Percentiles rank a stretch among this genome's conserved stretches.
Evolutionary conservation across 2,888 invertebrate species (phyloP).

Genomic region (Apotomis betuletana): DNA sequence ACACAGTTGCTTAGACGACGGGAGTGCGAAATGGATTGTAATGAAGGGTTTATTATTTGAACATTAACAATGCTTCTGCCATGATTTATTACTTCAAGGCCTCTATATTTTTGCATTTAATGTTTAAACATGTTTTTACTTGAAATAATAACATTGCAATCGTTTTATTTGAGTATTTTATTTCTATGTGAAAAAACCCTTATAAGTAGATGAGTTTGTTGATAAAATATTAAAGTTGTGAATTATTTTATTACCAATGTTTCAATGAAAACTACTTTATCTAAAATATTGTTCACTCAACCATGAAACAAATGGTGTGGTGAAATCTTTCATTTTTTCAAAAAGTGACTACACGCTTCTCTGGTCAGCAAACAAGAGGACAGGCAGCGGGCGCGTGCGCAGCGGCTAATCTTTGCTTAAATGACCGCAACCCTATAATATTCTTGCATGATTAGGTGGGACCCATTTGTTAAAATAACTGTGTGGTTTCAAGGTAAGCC

Average conservation of each 20-base stretch:
- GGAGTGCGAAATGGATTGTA: constrained; percentile 9
- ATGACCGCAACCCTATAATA: constrained; percentile 19
- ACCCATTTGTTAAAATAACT: background rate
- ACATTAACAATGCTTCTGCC: background rate
- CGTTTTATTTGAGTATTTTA: too few relatives aligned
- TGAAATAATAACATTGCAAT: too few relatives aligned
- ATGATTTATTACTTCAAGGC: background rate
- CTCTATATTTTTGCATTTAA: background rate
- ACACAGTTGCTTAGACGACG: constrained; percentile 20
- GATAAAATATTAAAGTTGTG: too few relatives aligned
- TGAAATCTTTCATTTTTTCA: too few relatives aligned
- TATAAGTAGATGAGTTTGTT: too few relatives aligned
- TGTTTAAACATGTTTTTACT: too few relatives aligned
- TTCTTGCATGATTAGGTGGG: constrained; percentile 1
- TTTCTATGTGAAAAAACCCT: too few relatives aligned
- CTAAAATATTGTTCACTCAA: too few relatives aligned
- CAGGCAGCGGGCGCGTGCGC: constrained; percentile 8
- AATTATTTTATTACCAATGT: too few relatives aligned
- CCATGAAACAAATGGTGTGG: too few relatives aligned
- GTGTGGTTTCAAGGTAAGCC: background rate
- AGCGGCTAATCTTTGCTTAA: constrained; percentile 5
- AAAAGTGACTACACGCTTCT: background rate
- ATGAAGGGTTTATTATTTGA: constrained; percentile 19
- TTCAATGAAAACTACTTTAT: too few relatives aligned
- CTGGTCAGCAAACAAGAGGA: constrained; percentile 5